Percentiles rank a stretch among this genome's conserved stretches.
These are phyloP conservation scores for Megaceryle alcyon DNA, from an alignment of 2,797 vertebrate species.

Conservation along the genomic window DNA sequence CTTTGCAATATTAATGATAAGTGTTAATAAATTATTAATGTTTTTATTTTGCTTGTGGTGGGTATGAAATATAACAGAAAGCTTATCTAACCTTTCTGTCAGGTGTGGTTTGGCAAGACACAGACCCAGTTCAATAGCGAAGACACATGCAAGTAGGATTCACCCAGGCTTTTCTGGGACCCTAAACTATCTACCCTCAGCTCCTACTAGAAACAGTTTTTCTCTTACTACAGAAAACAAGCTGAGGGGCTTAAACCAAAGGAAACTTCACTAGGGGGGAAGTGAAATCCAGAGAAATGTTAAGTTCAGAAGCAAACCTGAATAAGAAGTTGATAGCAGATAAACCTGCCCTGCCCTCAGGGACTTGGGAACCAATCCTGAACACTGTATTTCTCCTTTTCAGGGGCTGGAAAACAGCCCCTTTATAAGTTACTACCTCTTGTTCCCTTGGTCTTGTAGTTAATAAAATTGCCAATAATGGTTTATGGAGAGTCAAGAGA, in stretches of 20 bases:
- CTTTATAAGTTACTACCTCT: neutral
- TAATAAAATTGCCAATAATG: neutral
- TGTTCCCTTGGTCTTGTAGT: neutral
- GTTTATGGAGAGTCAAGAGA: neutral
- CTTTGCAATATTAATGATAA: conserved; percentile 43
- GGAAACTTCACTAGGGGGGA: neutral
- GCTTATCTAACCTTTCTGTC: neutral
- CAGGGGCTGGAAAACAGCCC: neutral
- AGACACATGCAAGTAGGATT: neutral
- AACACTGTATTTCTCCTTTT: accelerated
- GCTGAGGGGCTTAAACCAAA: neutral
- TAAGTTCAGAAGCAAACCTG: neutral
- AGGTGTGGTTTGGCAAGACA: neutral
- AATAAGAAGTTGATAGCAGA: neutral
- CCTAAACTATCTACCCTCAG: neutral
- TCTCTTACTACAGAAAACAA: neutral
- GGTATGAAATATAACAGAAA: neutral
- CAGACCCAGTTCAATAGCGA: neutral
- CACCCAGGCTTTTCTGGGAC: neutral
- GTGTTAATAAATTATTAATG: conserved; percentile 47
- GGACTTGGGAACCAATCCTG: neutral
- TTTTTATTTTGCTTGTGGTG: neutral
- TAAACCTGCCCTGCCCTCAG: neutral
- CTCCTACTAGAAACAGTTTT: neutral
- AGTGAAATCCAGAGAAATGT: neutral